Evolutionary conservation across 1,140 invertebrate species (phyloP).

Genomic region (Scaptodrosophila lebanonensis): DNA sequence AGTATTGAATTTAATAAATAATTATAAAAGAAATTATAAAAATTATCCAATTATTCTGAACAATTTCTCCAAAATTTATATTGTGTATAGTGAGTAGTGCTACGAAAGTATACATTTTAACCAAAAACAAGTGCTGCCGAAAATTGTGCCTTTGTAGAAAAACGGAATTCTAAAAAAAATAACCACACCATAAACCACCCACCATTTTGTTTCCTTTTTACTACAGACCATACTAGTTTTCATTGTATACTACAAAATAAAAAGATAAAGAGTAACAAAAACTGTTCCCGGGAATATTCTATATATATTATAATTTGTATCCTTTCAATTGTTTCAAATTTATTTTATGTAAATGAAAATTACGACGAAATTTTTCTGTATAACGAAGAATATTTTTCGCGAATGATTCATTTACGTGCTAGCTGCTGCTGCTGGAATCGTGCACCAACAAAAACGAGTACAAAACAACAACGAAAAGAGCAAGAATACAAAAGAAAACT

Average conservation of each 20-base stretch:
- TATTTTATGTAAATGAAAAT: constrained; percentile 16
- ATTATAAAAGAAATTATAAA: neutral
- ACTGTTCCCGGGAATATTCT: neutral
- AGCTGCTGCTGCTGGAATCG: constrained; percentile 32
- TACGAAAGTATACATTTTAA: no score
- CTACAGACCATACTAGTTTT: no score
- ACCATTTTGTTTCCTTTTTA: no score
- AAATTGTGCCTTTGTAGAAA: no score
- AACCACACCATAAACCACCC: no score
- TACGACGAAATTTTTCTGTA: neutral
- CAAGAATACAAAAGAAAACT: constrained; percentile 24
- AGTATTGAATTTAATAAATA: neutral
- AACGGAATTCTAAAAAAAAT: no score
- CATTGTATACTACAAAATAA: neutral
- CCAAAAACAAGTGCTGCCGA: no score
- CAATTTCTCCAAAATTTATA: neutral
- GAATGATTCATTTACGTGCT: constrained; percentile 32
- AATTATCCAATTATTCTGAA: no score
- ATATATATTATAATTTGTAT: neutral
- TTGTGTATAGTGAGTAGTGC: no score
- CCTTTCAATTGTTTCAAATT: constrained; percentile 16
- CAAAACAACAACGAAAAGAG: constrained; percentile 2
- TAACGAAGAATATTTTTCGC: constrained; percentile 9
- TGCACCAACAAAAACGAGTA: constrained; percentile 38
- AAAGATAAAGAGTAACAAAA: neutral